Base-by-base conservation (phyloP, 2,888 invertebrate genomes). In the Notodonta ziczac region DNA sequence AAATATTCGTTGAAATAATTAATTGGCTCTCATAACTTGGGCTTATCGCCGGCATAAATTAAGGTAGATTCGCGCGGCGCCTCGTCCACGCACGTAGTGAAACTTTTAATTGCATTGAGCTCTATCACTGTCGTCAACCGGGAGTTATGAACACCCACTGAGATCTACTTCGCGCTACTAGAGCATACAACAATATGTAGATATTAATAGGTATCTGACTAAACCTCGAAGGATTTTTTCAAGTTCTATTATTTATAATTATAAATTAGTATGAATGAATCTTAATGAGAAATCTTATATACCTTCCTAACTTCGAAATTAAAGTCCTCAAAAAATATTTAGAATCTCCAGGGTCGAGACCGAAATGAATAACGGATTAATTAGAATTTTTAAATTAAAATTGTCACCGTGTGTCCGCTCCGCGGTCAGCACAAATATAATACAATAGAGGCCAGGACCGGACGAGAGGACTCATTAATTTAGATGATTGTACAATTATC, bases 401-500 rank as follows among this genome's bases (percentile, higher is more conserved):
- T 87, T 88, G 88, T 88, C 88, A 82, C 84, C 81, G 84, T 85
- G 82, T 86, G 87, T 89, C 86, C 86, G 85, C 76, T 82, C 74
- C 77, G 76, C 77, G 83, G 82, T 79, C 81, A 83, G 81, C 84
- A 83, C 82, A 85, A 88, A 90, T 85, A 87, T 86, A 89, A 90
- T 87, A 91, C 87, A 91, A 92, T 91, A 87, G 89, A 88, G 84
- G 84, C 84, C 86, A 87, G 88, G 81, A 86, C 91, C 93, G 93
- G 93, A 93, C 91, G 91, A 88, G 89, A 89, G 88, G 84, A 90
- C 93, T 93, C 93, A 93, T 93, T 93, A 93, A 93, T 93, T 93
- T 93, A 93, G 93, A 93, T 93, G 93, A 93, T 93, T 93, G 93
- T 93, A 93, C 93, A 93, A 93, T 93, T 93, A 93, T 93, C 93